A percentile compares a stretch with the other conserved stretches of the same genome.
phyloP scores from a whole-genome alignment of 2,888 invertebrate species.

The Acanthosepion lycidas region DNA sequence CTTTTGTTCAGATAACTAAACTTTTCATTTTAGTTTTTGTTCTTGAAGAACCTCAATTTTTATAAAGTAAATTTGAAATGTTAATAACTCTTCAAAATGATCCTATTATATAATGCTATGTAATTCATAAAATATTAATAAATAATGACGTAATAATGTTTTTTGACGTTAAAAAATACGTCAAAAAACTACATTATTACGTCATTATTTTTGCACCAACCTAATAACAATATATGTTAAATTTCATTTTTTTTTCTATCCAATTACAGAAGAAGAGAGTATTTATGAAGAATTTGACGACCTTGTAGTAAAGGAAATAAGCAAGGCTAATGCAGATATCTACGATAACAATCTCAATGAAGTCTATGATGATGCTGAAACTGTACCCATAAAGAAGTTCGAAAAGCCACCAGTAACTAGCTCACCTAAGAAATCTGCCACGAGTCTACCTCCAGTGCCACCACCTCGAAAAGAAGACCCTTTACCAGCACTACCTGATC shows the following conservation, averaged over 20 bases:
- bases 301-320: constrained; percentile 48
- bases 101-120: too few relatives aligned
- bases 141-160: too few relatives aligned
- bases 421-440: neutral
- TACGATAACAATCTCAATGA: neutral
- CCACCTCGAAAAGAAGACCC: constrained; percentile 46
- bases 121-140: too few relatives aligned
- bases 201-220: too few relatives aligned
- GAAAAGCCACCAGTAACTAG: neutral
- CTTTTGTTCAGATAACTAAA: too few relatives aligned
- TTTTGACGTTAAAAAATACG: too few relatives aligned
- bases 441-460: constrained; percentile 48
- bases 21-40: too few relatives aligned
- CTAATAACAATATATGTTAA: too few relatives aligned
- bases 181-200: too few relatives aligned
- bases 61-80: too few relatives aligned
- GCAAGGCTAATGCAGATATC: neutral
- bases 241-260: neutral
- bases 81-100: too few relatives aligned
- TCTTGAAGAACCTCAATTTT: too few relatives aligned
- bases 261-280: constrained; percentile 53
- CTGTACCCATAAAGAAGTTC: neutral
- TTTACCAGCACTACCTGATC: constrained; percentile 50
- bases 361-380: constrained; percentile 47
- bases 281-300: constrained; percentile 57